Conservation (phyloP, 2,113 vertebrate species). For the Petrocephalus microphthalmus region DNA sequence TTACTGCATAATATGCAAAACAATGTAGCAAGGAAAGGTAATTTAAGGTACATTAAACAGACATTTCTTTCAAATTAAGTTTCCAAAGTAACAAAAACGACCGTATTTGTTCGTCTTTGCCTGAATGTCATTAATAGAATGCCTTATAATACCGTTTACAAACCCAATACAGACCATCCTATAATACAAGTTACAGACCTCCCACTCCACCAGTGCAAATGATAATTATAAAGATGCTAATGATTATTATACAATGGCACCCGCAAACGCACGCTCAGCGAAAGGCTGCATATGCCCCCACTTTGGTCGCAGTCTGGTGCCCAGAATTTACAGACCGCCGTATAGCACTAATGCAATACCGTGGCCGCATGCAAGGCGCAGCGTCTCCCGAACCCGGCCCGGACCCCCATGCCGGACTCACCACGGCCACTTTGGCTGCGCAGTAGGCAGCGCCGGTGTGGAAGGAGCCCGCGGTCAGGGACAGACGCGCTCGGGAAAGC, state of each 20-base stretch:
- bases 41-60: neutral
- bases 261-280: neutral
- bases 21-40: neutral
- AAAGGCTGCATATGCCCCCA: neutral
- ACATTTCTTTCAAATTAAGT: neutral
- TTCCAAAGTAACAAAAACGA: neutral
- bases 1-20: neutral
- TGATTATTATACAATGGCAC: neutral
- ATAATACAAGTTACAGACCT: neutral
- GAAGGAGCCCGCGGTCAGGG: constrained; percentile 11
- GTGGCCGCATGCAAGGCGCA: neutral
- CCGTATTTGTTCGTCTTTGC: neutral
- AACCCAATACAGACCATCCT: neutral
- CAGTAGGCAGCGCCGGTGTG: constrained; percentile 28
- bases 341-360: neutral
- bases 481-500: neutral
- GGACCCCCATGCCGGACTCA: constrained; percentile 26
- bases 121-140: neutral
- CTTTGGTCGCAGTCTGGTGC: neutral
- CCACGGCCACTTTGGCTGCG: constrained; percentile 41
- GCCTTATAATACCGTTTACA: neutral
- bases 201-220: neutral
- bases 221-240: too few species aligned
- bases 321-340: neutral
- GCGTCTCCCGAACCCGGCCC: too few species aligned